Evolutionary conservation across 2,797 vertebrate species (phyloP).

Genomic region (Tokudaia tokunoshimensis): DNA sequence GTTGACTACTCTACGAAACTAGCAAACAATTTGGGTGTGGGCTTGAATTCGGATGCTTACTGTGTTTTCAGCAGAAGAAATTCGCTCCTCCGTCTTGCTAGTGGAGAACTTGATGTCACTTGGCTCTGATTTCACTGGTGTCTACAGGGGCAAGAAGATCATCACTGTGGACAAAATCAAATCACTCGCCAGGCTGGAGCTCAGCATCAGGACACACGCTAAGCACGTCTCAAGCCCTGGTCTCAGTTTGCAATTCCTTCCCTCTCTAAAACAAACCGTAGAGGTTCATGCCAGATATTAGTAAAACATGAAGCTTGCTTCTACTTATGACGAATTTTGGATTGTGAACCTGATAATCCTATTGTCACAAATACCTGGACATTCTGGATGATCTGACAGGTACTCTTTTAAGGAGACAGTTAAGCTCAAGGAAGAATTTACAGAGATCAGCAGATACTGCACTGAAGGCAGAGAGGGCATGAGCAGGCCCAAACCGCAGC

Average conservation of each 20-base stretch:
- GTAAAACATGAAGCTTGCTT: constrained; percentile 1
- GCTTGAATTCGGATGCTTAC: constrained; percentile 88
- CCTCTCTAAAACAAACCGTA: not conserved
- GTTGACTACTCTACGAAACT: not conserved
- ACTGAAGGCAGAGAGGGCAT: not conserved
- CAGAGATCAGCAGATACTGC: not conserved
- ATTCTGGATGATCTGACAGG: constrained; percentile 13
- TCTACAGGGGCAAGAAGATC: constrained; percentile 88
- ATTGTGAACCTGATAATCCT: constrained; percentile 43
- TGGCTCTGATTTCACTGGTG: constrained; percentile 92
- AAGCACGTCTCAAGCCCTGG: too few relatives aligned
- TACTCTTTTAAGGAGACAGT: constrained; percentile 25
- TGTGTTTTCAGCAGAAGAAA: constrained; percentile 92
- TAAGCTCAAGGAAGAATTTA: not conserved
- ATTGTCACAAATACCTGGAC: constrained; percentile 32
- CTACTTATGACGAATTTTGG: constrained; percentile 47
- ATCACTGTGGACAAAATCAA: not conserved
- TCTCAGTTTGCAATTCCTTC: not conserved
- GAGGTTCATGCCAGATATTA: not conserved
- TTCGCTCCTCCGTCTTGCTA: constrained; percentile 96
- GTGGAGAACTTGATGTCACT: constrained; percentile 94
- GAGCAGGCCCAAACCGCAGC: not conserved
- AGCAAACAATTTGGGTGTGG: not conserved
- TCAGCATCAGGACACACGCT: not conserved
- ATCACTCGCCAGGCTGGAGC: not conserved